Percentiles rank a stretch among this genome's conserved stretches.
phyloP scores from a whole-genome alignment of 2,113 vertebrate species.

The Neomonachus schauinslandi region DNA sequence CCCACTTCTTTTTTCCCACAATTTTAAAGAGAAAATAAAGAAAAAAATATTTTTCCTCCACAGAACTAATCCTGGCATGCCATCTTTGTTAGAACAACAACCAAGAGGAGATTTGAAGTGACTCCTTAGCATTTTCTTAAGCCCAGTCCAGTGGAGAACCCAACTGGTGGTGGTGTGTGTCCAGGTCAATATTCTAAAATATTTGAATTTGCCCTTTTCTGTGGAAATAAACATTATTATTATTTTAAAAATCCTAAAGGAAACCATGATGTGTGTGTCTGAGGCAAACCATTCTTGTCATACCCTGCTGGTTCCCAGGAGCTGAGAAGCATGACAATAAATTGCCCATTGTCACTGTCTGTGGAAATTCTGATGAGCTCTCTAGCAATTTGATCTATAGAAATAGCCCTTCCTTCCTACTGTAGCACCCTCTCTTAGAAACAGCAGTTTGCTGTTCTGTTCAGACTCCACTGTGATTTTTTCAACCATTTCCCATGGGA shows the following conservation, averaged over 20 bases:
- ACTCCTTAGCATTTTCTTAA: neutral
- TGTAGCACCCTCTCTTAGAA: conserved; percentile 40
- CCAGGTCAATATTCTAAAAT: neutral
- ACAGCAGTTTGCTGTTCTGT: neutral
- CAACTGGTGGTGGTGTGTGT: neutral
- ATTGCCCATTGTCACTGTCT: conserved; percentile 45
- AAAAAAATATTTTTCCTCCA: conserved; percentile 11
- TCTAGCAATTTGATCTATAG: conserved; percentile 60
- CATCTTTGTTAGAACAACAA: conserved; percentile 7
- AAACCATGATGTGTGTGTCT: conserved; percentile 16
- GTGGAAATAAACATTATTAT: conserved; percentile 29
- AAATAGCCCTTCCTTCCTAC: conserved; percentile 47
- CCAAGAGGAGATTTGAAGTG: neutral
- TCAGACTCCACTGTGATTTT: neutral
- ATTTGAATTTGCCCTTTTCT: neutral
- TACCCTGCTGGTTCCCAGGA: conserved; percentile 57
- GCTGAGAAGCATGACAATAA: conserved; percentile 65
- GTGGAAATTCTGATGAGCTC: conserved; percentile 53
- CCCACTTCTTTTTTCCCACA: neutral
- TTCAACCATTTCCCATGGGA: neutral
- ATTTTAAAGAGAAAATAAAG: conserved; percentile 58
- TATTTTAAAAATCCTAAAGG: conserved; percentile 23
- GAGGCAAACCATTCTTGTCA: conserved; percentile 65
- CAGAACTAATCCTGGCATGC: neutral
- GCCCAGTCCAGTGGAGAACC: neutral